Base-by-base conservation (phyloP, 2,797 vertebrate genomes). In the Hafferia zeledoni region DNA sequence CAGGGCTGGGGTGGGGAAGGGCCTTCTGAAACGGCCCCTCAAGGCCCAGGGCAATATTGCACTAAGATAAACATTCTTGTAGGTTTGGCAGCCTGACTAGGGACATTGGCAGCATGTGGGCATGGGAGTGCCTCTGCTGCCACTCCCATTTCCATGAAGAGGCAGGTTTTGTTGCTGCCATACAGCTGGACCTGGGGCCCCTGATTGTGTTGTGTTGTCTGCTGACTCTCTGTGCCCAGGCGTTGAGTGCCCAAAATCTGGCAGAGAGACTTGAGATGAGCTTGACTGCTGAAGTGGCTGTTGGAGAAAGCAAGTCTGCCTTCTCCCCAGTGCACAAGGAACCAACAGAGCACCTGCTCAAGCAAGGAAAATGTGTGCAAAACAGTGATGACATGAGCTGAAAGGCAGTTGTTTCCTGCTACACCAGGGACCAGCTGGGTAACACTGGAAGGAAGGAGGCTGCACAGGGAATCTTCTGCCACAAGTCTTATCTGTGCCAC, bases 101-200 rank as follows among this genome's bases (percentile, higher is more conserved):
- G 67, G 25, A 43, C 0, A 0, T 4, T 0, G 3, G 24, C 30
- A 59, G 33, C 31, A 11, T 41, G 10, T 75, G 41, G 28, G 23
- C n/a, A 44, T 18, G 11, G 33, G 9, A 85, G 4, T 24, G 25
- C 20, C 37, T 65, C 28, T 86, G 52, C n/a, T 81, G 30, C 11
- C 6, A 3, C 25, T 47, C 8, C 7, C 7, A 2, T 4, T 57
- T 69, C 14, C 35, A 27, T 1, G 4, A 22, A 50, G 55, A 77
- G 18, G 22, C 39, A 50, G 28, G 24, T 37, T 83, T 83, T 81
- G 23, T 83, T 80, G 53, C 63, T 93, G 46, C 25, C 3, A 0
- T 46, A 25, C 17, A 37, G 16, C 37, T 33, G 39, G 31, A 55
- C 25, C 33, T 68, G 33, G 2, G 10, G 63, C 11, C 18, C n/a